phyloP scores from a whole-genome alignment of 2,888 invertebrate species.

The Macrophya alboannulata region DNA sequence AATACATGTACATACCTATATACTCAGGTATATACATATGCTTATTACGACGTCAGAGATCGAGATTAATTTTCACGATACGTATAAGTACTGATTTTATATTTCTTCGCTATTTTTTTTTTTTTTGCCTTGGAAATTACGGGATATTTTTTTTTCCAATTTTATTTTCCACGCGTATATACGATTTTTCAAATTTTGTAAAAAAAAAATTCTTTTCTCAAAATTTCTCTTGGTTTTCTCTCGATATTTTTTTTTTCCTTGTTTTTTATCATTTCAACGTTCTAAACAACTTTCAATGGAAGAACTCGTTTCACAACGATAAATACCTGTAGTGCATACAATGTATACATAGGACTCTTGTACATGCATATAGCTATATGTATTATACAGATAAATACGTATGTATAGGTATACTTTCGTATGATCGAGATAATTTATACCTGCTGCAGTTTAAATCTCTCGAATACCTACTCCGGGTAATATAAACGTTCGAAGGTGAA shows the following conservation, averaged over 20 bases:
- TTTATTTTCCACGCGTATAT: too few species aligned
- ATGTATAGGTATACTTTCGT: neutral
- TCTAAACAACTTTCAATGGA: neutral
- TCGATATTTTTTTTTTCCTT: too few species aligned
- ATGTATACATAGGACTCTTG: neutral
- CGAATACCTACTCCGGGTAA: neutral
- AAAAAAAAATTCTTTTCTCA: too few species aligned
- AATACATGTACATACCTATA: neutral
- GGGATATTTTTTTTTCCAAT: too few species aligned
- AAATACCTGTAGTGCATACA: too few species aligned
- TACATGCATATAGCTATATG: neutral
- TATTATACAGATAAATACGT: neutral
- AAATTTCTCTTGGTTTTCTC: too few species aligned
- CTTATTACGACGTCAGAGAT: neutral
- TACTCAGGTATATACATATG: neutral
- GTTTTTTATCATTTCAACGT: too few species aligned
- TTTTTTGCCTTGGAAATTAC: too few species aligned
- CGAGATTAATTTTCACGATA: neutral
- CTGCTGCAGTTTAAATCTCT: neutral
- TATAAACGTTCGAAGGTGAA: constrained; percentile 2
- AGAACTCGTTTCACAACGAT: neutral
- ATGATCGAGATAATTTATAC: neutral
- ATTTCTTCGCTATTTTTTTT: neutral
- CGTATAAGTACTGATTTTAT: too few species aligned
- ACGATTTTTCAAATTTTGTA: too few species aligned